These are phyloP conservation scores for Centropus bengalensis DNA, from an alignment of 2,113 vertebrate genomes.

Conservation along the genomic window DNA sequence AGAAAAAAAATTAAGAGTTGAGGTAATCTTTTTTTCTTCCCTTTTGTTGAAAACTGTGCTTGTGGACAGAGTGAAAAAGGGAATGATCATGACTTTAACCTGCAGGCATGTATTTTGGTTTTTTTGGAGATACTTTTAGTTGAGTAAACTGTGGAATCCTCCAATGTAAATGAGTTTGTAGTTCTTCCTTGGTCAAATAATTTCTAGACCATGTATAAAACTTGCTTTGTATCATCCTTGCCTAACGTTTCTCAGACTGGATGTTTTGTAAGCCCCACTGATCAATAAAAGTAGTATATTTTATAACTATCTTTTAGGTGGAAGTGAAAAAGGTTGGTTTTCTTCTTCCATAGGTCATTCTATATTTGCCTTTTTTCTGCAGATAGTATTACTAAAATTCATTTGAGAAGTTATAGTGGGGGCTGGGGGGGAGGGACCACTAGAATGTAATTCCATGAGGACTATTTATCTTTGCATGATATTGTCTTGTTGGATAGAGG, in stretches of 20 bases:
- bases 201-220: neutral
- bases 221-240: neutral
- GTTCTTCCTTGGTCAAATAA: neutral
- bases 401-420: neutral
- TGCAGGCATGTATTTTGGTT: neutral
- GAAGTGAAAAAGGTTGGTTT: neutral
- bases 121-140: neutral
- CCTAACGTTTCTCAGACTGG: neutral
- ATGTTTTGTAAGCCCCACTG: neutral
- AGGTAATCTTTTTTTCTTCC: neutral
- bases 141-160: slow-evolving; percentile 3
- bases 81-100: slow-evolving; percentile 20
- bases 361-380: neutral
- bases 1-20: neutral
- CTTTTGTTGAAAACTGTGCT: neutral
- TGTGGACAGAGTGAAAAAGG: slow-evolving; percentile 3
- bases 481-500: neutral
- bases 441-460: neutral
- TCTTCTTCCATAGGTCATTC: neutral
- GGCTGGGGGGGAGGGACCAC: neutral
- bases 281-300: neutral
- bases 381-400: neutral
- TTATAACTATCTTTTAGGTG: neutral
- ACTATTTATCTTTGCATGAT: neutral
- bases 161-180: neutral